Base-by-base conservation (phyloP, 2,113 vertebrate species). In the Notarius quadriscutis region DNA sequence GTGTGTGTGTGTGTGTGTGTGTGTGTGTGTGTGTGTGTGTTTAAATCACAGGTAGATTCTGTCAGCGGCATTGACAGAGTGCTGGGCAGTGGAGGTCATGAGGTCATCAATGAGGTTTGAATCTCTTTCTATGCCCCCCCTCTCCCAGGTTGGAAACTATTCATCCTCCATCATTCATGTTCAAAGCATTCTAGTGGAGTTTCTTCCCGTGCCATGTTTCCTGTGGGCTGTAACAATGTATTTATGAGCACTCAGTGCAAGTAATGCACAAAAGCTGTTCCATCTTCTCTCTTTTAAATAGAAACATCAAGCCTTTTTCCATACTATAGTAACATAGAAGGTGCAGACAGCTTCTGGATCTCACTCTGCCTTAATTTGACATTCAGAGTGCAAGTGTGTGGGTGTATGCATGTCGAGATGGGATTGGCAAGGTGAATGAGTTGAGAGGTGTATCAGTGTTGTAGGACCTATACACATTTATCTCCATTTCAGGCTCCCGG, bases 401-500 rank as follows among this genome's bases (percentile, higher is more conserved):
- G 41, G 57, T 86, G 67, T 74, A 60, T 82, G 25, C 15, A n/a
- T 82, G 67, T 74, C 57, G 90, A 81, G 71, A 87, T 90, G 91
- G 87, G 91, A 65, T 88, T 91, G 89, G 79, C 87, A 92, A 93
- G 93, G 93, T 94, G 93, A 94, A 89, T 91, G 91, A 91, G 89
- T 90, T 88, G 91, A 91, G 93, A 89, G 86, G 93, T 91, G 86
- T 94, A 93, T 93, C 92, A 89, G 92, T 92, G 93, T 92, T 91
- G 69, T n/a, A 89, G 92, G 90, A 91, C 92, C 91, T 90, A 9
- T n/a, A 18, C 92, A 94, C 94, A 95, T 95, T 94, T 94, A 95
- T 95, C 95, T 95, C 94, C 90, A 95, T 95, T 94, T 94, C 93
- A 92, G 89, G 86, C 93, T 90, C 92, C 89, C 84, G 27, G 93